Evolutionary conservation across 1,140 invertebrate species (phyloP).

Genomic region (Myzus persicae): DNA sequence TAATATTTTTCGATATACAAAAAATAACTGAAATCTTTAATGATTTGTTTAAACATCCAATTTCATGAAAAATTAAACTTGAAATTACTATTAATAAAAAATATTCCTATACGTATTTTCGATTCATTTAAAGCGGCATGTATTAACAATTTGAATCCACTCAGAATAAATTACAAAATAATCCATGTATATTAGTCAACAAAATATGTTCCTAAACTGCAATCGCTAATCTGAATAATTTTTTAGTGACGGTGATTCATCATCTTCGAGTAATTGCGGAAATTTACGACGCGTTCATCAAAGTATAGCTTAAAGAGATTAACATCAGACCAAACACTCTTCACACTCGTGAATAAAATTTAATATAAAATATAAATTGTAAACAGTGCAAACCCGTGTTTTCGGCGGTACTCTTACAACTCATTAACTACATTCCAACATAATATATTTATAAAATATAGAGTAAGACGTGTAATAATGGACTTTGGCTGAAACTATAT

Average conservation of each 20-base stretch:
- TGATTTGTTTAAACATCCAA: not conserved
- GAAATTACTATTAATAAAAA: not conserved
- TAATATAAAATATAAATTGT: not conserved
- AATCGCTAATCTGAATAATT: not conserved
- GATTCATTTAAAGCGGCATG: not conserved
- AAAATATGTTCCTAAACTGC: not conserved
- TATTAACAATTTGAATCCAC: not conserved
- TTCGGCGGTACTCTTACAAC: not conserved
- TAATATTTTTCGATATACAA: not conserved
- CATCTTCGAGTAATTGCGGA: not conserved
- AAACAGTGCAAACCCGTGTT: not conserved
- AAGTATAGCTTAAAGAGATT: not conserved
- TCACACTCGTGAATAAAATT: not conserved
- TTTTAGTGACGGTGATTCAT: not conserved
- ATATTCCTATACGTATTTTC: not conserved
- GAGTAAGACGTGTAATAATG: not conserved
- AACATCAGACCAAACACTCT: not conserved
- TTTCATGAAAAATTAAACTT: not conserved
- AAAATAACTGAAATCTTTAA: not conserved
- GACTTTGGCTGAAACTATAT: not conserved
- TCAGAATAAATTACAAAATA: not conserved
- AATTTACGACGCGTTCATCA: not conserved
- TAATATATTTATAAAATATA: not conserved
- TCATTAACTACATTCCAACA: not conserved
- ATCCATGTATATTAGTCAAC: not conserved